These are phyloP conservation scores for Cephus cinctus DNA, from an alignment of 1,140 invertebrate species.

Conservation along the genomic window DNA sequence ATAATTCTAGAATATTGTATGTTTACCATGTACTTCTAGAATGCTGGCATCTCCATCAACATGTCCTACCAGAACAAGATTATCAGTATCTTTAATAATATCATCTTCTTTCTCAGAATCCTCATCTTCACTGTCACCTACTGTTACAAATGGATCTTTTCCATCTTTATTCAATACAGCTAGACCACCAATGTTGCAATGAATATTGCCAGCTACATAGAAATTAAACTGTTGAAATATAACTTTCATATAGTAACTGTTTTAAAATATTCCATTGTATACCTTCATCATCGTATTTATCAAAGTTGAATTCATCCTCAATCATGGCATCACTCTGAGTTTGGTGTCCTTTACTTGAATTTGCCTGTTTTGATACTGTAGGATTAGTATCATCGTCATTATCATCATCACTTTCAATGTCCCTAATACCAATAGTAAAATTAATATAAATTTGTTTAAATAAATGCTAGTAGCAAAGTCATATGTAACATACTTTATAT, in stretches of 20 bases:
- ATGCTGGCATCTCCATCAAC: slow-evolving; percentile 81
- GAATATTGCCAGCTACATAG: slow-evolving; percentile 41
- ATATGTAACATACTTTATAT: slow-evolving; percentile 59
- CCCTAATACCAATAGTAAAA: slow-evolving; percentile 22
- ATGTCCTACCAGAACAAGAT: slow-evolving; percentile 86
- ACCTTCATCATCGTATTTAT: slow-evolving; percentile 72
- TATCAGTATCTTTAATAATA: slow-evolving; percentile 85
- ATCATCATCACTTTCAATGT: slow-evolving; percentile 56
- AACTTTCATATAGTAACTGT: slow-evolving; percentile 13
- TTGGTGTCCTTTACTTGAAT: slow-evolving; percentile 37
- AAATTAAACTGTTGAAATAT: slow-evolving; percentile 13
- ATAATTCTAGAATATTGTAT: slow-evolving; percentile 12
- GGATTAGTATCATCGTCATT: slow-evolving; percentile 41
- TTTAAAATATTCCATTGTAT: slow-evolving; percentile 36
- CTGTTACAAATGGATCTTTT: slow-evolving; percentile 63
- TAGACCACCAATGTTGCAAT: slow-evolving; percentile 54
- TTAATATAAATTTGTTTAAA: slow-evolving; percentile 4
- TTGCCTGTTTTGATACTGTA: neutral
- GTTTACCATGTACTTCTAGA: slow-evolving; percentile 84
- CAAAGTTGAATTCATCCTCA: slow-evolving; percentile 72
- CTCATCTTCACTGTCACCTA: slow-evolving; percentile 58
- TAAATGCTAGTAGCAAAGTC: slow-evolving; percentile 22
- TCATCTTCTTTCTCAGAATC: slow-evolving; percentile 92
- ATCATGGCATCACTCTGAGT: slow-evolving; percentile 27
- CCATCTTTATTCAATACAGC: slow-evolving; percentile 56